Evolutionary conservation across 2,888 invertebrate genomes (phyloP).

Genomic region (Meghimatium bilineatum): DNA sequence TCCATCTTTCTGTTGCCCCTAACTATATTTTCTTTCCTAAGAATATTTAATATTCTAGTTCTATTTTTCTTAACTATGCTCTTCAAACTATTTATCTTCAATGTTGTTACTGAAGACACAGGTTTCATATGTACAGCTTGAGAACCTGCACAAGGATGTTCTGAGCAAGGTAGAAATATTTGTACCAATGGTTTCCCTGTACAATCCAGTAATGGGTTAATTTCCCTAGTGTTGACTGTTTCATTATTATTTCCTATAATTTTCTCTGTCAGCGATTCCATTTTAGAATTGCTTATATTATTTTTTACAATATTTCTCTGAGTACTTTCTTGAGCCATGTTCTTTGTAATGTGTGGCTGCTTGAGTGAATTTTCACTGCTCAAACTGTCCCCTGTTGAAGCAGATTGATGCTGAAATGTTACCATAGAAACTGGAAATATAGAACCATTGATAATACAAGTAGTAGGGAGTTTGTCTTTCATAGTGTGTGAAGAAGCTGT

Average conservation of each 20-base stretch:
- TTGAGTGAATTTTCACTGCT: not conserved
- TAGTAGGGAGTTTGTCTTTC: not conserved
- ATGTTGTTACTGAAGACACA: not conserved
- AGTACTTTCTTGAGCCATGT: not conserved
- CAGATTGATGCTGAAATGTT: not conserved
- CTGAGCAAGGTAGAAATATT: slow-evolving; percentile 34
- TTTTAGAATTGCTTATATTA: too few relatives aligned
- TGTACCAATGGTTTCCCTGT: slow-evolving; percentile 23
- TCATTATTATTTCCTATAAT: not conserved
- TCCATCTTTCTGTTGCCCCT: not conserved
- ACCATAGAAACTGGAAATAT: not conserved
- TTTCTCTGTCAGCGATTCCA: not conserved
- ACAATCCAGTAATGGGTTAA: not conserved
- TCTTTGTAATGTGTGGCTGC: not conserved
- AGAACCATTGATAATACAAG: not conserved
- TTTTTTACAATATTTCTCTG: not conserved
- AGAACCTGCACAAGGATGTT: not conserved
- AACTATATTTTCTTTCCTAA: slow-evolving; percentile 6
- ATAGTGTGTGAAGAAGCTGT: not conserved
- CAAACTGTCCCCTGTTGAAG: not conserved
- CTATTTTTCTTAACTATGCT: not conserved
- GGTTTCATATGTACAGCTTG: not conserved
- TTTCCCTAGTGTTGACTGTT: slow-evolving; percentile 13
- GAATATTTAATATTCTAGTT: slow-evolving; percentile 15
- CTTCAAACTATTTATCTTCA: slow-evolving; percentile 1